Evolutionary conservation across 2,113 vertebrate species (phyloP).

Genomic region (Fulica atra): DNA sequence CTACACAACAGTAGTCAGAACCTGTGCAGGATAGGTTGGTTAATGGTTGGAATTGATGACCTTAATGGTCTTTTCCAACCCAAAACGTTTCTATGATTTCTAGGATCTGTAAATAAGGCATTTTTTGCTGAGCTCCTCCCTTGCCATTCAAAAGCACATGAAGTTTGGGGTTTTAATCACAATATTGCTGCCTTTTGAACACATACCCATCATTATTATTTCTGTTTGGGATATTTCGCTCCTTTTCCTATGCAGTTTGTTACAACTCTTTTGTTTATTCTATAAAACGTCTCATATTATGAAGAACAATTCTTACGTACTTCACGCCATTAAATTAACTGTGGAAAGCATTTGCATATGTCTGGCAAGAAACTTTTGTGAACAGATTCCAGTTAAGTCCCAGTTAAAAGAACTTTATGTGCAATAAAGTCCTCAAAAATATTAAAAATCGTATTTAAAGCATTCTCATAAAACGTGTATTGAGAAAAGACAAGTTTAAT

Average conservation of each 20-base stretch:
- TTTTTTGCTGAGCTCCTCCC: not conserved
- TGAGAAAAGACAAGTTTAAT: constrained; percentile 81
- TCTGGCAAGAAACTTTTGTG: constrained; percentile 82
- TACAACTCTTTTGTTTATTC: not conserved
- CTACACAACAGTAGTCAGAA: not conserved
- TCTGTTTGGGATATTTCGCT: not conserved
- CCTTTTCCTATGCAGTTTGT: not conserved
- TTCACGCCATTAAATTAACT: constrained; percentile 75
- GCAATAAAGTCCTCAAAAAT: constrained; percentile 87
- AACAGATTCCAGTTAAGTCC: constrained; percentile 79
- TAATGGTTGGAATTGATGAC: no score
- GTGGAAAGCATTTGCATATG: constrained; percentile 74
- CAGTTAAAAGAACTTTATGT: constrained; percentile 78
- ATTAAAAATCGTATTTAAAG: constrained; percentile 90
- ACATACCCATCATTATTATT: not conserved
- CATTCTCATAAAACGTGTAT: constrained; percentile 79
- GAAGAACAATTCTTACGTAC: constrained; percentile 60
- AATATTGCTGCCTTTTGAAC: not conserved
- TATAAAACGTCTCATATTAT: not conserved
- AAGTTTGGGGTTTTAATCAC: not conserved
- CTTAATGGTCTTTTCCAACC: no score
- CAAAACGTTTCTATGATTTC: no score
- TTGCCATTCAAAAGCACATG: not conserved
- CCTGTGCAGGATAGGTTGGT: not conserved
- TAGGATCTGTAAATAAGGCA: not conserved